A percentile compares a stretch with the other conserved stretches of the same genome.
Evolutionary conservation across 2,797 vertebrate genomes (phyloP).

Genomic region (Chrysocyon brachyurus): DNA sequence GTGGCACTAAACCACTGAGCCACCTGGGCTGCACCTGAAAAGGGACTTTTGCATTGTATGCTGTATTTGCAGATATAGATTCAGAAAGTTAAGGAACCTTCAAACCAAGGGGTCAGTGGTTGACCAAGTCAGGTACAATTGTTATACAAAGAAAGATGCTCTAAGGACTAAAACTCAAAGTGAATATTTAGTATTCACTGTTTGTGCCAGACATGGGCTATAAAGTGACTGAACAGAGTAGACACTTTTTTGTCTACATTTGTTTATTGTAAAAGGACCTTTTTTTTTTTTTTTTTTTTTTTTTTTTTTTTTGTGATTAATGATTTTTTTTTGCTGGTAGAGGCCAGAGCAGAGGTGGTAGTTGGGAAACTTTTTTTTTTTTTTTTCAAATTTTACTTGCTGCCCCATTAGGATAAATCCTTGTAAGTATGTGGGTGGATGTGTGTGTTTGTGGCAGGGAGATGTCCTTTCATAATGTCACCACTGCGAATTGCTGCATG

Average conservation of each 20-base stretch:
- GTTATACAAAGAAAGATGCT: background rate
- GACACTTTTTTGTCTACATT: background rate
- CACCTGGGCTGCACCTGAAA: background rate
- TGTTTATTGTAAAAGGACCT: background rate
- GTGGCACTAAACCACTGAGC: too few relatives aligned
- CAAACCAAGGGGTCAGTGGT: background rate
- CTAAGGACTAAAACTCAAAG: constrained; percentile 2
- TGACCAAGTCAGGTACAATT: background rate
- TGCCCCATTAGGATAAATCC: background rate
- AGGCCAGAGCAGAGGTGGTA: background rate
- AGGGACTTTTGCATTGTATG: background rate
- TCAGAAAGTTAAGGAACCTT: background rate
- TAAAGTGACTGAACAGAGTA: background rate
- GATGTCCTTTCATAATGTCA: background rate
- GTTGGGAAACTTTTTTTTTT: background rate
- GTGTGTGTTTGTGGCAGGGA: rapidly evolving
- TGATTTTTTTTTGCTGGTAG: constrained; percentile 10
- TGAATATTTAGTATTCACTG: background rate
- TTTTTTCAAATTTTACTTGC: constrained; percentile 1
- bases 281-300: background rate
- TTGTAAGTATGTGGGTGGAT: background rate
- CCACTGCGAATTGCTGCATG: background rate
- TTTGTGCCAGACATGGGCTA: background rate
- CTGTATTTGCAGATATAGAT: background rate
- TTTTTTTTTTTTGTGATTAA: background rate